phyloP scores from a whole-genome alignment of 2,113 vertebrate species.

The Lucifuga dentata region DNA sequence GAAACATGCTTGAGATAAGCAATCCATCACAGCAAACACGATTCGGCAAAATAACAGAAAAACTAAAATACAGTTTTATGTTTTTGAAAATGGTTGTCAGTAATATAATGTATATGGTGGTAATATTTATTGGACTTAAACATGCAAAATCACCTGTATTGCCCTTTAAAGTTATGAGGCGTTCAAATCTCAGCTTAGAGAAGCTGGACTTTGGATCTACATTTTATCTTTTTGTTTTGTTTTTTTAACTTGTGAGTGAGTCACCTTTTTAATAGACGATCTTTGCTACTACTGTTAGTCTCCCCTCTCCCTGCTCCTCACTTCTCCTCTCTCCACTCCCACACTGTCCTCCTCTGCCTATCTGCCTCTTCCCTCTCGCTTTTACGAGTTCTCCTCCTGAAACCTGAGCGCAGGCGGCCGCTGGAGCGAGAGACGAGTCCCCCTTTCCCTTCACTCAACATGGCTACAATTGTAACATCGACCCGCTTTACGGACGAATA shows the following conservation, averaged over 20 bases:
- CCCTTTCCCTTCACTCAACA: conserved; percentile 79
- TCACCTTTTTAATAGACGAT: conserved; percentile 34
- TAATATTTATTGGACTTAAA: too few species aligned
- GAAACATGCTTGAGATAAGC: too few species aligned
- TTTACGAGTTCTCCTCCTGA: conserved; percentile 73
- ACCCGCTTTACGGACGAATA: conserved; percentile 98
- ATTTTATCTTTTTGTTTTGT: too few species aligned
- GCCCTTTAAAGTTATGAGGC: too few species aligned
- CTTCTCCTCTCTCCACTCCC: conserved; percentile 45
- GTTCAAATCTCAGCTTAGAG: too few species aligned
- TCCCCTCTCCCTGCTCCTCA: conserved; percentile 25
- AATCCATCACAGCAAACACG: too few species aligned
- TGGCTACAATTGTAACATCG: conserved; percentile 93
- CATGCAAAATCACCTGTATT: too few species aligned
- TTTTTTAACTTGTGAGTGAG: conserved; percentile 17
- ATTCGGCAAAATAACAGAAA: too few species aligned
- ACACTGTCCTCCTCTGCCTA: conserved; percentile 39
- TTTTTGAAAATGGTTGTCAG: too few species aligned
- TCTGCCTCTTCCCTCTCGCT: conserved; percentile 47
- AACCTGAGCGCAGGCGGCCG: conserved; percentile 72
- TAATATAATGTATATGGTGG: too few species aligned
- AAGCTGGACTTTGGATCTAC: too few species aligned
- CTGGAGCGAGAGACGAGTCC: conserved; percentile 72
- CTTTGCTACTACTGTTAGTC: conserved; percentile 62
- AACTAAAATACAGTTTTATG: too few species aligned